Percentiles rank a stretch among this genome's conserved stretches.
These are phyloP conservation scores for Mesocricetus auratus DNA, from an alignment of 2,113 vertebrate genomes.

Conservation along the genomic window DNA sequence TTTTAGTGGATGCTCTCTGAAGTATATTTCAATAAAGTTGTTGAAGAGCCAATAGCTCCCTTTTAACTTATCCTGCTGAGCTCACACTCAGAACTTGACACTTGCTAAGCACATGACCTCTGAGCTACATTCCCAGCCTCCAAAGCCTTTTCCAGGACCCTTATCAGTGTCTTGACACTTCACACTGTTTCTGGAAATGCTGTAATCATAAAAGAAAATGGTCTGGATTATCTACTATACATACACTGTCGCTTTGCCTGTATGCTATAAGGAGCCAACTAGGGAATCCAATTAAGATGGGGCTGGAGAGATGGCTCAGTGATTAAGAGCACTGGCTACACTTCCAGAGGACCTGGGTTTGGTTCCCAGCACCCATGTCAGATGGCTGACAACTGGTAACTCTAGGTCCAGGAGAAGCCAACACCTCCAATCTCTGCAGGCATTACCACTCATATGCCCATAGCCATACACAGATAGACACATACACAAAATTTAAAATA, in stretches of 20 bases:
- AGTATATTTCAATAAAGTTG: slow-evolving; percentile 35
- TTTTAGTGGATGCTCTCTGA: slow-evolving; percentile 9
- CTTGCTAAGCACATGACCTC: neutral
- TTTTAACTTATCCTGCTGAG: neutral
- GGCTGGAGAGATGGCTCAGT: neutral
- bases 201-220: slow-evolving; percentile 21
- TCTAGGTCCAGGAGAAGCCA: neutral
- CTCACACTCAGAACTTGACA: neutral
- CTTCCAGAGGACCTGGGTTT: neutral
- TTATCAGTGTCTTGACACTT: neutral
- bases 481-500: neutral
- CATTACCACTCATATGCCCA: neutral
- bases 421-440: neutral
- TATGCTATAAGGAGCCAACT: neutral
- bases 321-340: neutral
- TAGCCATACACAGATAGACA: neutral
- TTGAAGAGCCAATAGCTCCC: neutral
- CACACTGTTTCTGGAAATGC: neutral
- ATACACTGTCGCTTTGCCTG: neutral
- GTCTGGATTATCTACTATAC: neutral
- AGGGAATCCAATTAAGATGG: neutral
- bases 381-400: neutral
- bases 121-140: neutral
- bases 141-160: neutral
- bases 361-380: neutral